Conservation (phyloP, 2,797 vertebrate species). For the Monodelphis domestica region DNA sequence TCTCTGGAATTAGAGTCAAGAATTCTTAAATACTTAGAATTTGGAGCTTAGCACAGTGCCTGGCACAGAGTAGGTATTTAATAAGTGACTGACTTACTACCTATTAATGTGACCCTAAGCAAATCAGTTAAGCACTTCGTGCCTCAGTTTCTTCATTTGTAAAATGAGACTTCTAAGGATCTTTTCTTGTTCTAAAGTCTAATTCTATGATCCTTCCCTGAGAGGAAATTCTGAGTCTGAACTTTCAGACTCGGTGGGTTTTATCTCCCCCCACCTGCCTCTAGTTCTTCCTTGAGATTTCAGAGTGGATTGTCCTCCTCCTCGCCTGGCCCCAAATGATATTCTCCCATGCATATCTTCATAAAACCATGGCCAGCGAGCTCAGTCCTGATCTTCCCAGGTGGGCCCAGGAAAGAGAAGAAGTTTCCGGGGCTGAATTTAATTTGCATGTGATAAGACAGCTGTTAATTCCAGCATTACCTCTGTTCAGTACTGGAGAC, state of each 20-base stretch:
- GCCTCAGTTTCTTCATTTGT: not conserved
- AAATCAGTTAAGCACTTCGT: not conserved
- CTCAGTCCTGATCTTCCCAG: constrained; percentile 13
- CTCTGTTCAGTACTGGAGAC: not conserved
- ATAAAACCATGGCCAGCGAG: not conserved
- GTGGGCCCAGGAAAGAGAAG: not conserved
- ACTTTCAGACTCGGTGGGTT: not conserved
- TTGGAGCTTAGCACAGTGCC: not conserved
- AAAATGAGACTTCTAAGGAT: not conserved
- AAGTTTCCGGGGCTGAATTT: constrained; percentile 31
- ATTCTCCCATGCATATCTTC: not conserved
- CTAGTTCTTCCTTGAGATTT: not conserved
- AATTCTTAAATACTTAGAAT: not conserved
- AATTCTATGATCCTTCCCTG: not conserved
- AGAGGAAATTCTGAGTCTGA: too few species aligned
- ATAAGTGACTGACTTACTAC: not conserved
- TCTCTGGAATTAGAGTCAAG: not conserved
- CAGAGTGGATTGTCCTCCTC: not conserved
- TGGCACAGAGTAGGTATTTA: not conserved
- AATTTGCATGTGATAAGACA: constrained; percentile 26
- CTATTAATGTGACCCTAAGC: not conserved
- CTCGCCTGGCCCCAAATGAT: not conserved
- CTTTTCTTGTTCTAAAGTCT: not conserved
- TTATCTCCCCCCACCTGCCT: not conserved
- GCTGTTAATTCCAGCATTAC: constrained; percentile 74